Conservation (phyloP, 1,140 invertebrate genomes). For the Formica exsecta region DNA sequence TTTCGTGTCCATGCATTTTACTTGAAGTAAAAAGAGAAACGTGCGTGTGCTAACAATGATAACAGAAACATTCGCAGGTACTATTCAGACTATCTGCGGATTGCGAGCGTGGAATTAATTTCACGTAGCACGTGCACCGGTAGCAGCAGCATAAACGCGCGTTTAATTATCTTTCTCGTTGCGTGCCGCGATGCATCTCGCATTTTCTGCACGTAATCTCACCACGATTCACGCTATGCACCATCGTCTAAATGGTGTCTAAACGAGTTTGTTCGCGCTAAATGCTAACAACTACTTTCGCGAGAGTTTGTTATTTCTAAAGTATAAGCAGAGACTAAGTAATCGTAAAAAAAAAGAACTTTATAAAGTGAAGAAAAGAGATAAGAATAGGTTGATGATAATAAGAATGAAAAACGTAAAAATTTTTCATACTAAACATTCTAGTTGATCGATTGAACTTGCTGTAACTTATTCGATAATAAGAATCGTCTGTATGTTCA, state of each 20-base stretch:
- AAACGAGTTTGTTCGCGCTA: conserved; percentile 51
- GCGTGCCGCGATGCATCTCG: conserved; percentile 51
- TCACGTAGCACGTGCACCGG: conserved; percentile 26
- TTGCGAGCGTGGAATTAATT: conserved; percentile 45
- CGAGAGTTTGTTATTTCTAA: conserved; percentile 43
- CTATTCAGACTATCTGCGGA: conserved; percentile 43
- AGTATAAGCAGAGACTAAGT: conserved; percentile 24
- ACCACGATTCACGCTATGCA: conserved; percentile 16
- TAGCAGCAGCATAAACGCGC: conserved; percentile 63
- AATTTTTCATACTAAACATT: background rate
- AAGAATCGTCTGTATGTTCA: background rate
- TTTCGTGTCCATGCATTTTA: background rate
- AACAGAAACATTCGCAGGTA: conserved; percentile 22
- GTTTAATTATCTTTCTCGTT: conserved; percentile 69
- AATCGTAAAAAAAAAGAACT: conserved; percentile 48
- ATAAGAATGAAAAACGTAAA: background rate
- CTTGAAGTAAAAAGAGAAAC: background rate
- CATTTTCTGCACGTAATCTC: conserved; percentile 50
- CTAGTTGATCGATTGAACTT: background rate
- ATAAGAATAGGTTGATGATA: conserved; percentile 16
- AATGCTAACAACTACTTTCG: conserved; percentile 48
- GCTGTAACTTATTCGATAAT: background rate
- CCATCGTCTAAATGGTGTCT: conserved; percentile 43
- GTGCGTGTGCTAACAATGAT: conserved; percentile 6
- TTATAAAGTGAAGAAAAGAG: conserved; percentile 21